Evolutionary conservation across 1,140 invertebrate genomes (phyloP).

Genomic region (Drosophila orosa): DNA sequence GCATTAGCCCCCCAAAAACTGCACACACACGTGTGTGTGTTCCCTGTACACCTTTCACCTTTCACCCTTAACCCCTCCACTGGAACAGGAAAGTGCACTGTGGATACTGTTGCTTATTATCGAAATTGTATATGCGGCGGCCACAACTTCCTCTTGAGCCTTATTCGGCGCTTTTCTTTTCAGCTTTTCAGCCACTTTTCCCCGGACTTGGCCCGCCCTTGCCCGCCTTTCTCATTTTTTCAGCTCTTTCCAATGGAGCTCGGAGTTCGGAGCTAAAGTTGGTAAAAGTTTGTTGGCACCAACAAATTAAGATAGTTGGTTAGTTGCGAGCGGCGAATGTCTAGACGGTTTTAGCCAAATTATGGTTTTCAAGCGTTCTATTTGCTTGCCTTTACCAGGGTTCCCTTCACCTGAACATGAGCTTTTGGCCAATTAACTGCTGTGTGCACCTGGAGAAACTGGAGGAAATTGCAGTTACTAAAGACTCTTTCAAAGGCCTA

Average conservation of each 20-base stretch:
- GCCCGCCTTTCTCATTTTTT: background rate
- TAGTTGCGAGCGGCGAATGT: constrained; percentile 62
- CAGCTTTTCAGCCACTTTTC: constrained; percentile 24
- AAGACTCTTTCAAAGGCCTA: background rate
- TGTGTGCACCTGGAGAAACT: constrained; percentile 2
- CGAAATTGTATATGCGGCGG: constrained; percentile 75
- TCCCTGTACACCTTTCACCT: constrained; percentile 9
- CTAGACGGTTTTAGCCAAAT: constrained; percentile 82
- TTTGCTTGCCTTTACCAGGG: constrained; percentile 11
- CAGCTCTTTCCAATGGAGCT: background rate
- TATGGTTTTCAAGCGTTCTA: constrained; percentile 74
- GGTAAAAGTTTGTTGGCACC: constrained; percentile 74
- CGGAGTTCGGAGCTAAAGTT: constrained; percentile 5
- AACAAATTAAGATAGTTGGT: constrained; percentile 81
- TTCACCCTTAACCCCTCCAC: background rate
- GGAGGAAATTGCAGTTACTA: too few relatives aligned
- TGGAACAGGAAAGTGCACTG: constrained; percentile 48
- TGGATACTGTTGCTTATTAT: constrained; percentile 80
- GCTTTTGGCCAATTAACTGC: constrained; percentile 38
- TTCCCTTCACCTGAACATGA: constrained; percentile 34
- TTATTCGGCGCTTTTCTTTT: constrained; percentile 24
- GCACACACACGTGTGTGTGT: constrained; percentile 31
- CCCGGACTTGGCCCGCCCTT: background rate
- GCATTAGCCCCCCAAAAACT: constrained; percentile 58
- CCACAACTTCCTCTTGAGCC: constrained; percentile 62